Evolutionary conservation across 2,888 invertebrate genomes (phyloP), one percentile per base, ranked within the genome.

Genomic region (Dione juno): DNA sequence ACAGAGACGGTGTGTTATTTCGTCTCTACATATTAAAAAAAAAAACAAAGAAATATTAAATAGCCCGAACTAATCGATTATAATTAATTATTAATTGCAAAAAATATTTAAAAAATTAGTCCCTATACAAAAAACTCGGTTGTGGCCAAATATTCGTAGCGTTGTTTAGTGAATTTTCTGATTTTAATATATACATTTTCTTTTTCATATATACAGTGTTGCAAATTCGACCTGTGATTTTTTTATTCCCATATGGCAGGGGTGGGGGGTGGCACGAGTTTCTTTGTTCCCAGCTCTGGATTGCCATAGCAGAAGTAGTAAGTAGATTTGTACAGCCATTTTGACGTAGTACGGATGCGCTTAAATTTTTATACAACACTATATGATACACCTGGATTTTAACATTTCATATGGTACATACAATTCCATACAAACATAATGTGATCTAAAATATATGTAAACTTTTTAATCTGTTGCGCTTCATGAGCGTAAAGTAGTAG

Each of bases 281-380:
- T 82, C 87, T 87, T 87, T 87, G 87, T 87, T 85, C 86, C 78
- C 77, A 84, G 84, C 84, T 84, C 77, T 78, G 72, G 71, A 41
- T 75, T 76, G 78, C 80, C 77, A 78, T 74, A 74, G 73, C 76
- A 77, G 82, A 85, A 85, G 83, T 82, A 84, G 75, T 80, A 86
- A 81, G 81, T 83, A 77, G 77, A 76, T 69, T 72, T 73, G 66
- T 54, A 65, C 77, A 79, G 81, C 79, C 81, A 80, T 81, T 80
- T 81, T 81, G 77, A 57, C 64, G 50, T 63, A 69, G 72, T 70
- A 58, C 68, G 48, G 57, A 50, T 57, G 67, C 65, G 68, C 43
- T 65, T 35, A 28, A 37, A 28, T 69, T 52, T 63, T 69, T 63
- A 50, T 63, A 37, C 50, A 64, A 50, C 3, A 40, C 64, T 52